phyloP scores from a whole-genome alignment of 2,888 invertebrate genomes.

The Phrixothrix hirtus region DNA sequence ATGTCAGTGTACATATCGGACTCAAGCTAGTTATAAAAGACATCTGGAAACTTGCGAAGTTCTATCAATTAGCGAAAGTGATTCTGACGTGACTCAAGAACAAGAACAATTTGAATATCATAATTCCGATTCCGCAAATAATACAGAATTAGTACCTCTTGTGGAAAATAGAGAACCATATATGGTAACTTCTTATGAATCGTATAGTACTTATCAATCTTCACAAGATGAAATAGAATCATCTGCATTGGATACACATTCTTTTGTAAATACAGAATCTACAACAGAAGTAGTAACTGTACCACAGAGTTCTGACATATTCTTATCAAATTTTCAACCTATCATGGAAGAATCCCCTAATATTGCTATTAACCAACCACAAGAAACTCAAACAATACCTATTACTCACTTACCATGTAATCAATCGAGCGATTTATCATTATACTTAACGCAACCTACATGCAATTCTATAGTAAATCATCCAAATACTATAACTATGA shows the following conservation, averaged over 20 bases:
- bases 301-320: conserved; percentile 37
- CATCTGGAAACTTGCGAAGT: conserved; percentile 78
- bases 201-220: conserved; percentile 38
- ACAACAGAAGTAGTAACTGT: conserved; percentile 43
- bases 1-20: conserved; percentile 85
- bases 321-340: conserved; percentile 32
- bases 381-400: conserved; percentile 9
- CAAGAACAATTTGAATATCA: conserved; percentile 11
- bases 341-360: conserved; percentile 14
- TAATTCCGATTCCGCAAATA: neutral
- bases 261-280: conserved; percentile 46
- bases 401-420: conserved; percentile 22
- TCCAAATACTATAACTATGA: conserved; percentile 30
- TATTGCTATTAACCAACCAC: conserved; percentile 16
- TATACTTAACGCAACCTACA: conserved; percentile 45
- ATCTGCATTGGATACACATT: conserved; percentile 50
- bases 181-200: conserved; percentile 49
- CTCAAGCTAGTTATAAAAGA: conserved; percentile 78
- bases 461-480: conserved; percentile 37
- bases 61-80: conserved; percentile 80
- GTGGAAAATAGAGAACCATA: conserved; percentile 40
- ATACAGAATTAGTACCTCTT: conserved; percentile 12
- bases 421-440: conserved; percentile 42
- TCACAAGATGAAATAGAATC: conserved; percentile 51
- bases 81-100: conserved; percentile 62